Evolutionary conservation across 1,140 invertebrate genomes (phyloP), one percentile per base, ranked within the genome.

Genomic region (Bombus difficillimus): DNA sequence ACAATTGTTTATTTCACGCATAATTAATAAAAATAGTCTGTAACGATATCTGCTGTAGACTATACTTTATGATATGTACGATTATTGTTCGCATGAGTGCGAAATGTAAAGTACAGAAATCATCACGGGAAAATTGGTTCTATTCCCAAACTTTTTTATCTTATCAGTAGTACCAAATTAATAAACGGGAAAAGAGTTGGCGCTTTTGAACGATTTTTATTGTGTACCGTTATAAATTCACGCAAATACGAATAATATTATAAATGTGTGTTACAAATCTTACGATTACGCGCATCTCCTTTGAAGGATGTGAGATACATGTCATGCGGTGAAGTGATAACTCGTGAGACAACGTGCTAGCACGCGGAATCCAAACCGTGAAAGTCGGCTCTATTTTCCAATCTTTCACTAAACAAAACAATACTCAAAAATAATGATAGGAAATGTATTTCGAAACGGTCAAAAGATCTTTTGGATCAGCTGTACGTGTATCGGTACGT

Each of bases 401-500:
- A 59, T 75, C 18, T 59, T 74, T 59, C 34, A 4, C 6, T n/a
- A 34, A 75, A 28, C 9, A 81, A 59, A 73, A 41, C 34, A 62
- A 69, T 66, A 57, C 57, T 76, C 34, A 10, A n/a, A 47, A 84
- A 90, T 80, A 86, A 88, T 91, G 89, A 86, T 88, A 74, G 59
- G 64, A 71, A 87, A 88, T 77, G 59, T 91, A 43, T 88, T 87
- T 76, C 83, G 76, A 68, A 83, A 87, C 39, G 86, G 89, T 28
- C 85, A 86, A 41, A 93, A 89, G 80, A 90, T 94, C 57, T 88
- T 94, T 85, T 92, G 90, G 72, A 86, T 93, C 47, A 91, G 94
- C 8, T 94, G 93, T 89, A 92, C 93, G 0, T 94, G 95, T 74
- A 91, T 94, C n/a, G 94, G 95, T 43, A 93, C 94, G 18, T 95